phyloP scores from a whole-genome alignment of 2,113 vertebrate genomes.

The Cephalopterus ornatus region DNA sequence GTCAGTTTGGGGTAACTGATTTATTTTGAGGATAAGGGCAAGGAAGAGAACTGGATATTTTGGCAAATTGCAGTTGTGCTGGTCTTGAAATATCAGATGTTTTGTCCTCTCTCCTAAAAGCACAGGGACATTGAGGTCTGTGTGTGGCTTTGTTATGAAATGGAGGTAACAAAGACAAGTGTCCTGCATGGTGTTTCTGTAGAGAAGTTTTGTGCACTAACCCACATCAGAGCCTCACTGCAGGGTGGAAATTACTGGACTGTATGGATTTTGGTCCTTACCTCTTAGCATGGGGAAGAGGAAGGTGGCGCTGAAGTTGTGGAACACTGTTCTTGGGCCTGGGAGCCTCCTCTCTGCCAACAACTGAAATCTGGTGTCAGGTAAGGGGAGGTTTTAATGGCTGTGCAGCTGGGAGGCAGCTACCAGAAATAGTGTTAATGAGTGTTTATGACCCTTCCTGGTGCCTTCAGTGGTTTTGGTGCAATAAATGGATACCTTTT shows the following conservation, averaged over 20 bases:
- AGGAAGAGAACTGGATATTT: neutral
- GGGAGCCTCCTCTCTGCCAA: neutral
- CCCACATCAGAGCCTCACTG: neutral
- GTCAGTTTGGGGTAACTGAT: neutral
- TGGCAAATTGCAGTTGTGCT: neutral
- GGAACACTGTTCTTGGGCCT: neutral
- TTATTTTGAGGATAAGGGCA: neutral
- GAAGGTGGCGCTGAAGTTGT: neutral
- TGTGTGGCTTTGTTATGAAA: neutral
- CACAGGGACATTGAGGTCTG: neutral
- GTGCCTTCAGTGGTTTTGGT: slow-evolving; percentile 31
- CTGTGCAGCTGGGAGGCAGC: neutral
- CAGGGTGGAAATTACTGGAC: neutral
- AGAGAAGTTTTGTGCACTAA: neutral
- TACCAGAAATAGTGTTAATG: neutral
- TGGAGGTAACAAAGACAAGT: neutral
- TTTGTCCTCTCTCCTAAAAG: neutral
- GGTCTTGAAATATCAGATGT: neutral
- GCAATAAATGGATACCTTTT: neutral
- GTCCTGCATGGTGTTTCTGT: neutral
- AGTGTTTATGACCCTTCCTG: neutral
- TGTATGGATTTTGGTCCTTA: neutral
- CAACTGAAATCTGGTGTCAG: neutral
- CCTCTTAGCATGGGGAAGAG: neutral
- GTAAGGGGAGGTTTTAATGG: neutral